phyloP scores from a whole-genome alignment of 1,140 invertebrate genomes.

The Andrena cerasifolii region DNA sequence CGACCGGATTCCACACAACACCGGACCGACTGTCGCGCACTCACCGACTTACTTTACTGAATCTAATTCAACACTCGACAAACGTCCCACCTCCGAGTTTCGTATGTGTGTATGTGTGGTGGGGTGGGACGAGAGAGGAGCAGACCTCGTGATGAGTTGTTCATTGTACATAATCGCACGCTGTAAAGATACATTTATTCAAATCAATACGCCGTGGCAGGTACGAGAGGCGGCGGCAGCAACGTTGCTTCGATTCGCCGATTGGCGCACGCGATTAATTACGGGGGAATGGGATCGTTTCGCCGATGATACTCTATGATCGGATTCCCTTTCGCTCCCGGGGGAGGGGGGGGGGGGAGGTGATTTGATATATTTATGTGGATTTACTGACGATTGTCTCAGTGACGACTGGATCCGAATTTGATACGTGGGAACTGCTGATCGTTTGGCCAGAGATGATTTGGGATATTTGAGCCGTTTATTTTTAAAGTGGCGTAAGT shows the following conservation, averaged over 20 bases:
- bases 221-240: neutral
- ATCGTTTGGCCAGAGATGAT: no score
- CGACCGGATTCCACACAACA: slow-evolving; percentile 51
- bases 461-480: no score
- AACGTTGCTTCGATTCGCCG: neutral
- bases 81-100: slow-evolving; percentile 57
- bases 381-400: no score
- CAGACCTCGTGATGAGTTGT: slow-evolving; percentile 63
- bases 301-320: no score
- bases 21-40: slow-evolving; percentile 32
- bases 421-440: no score
- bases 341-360: no score
- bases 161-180: slow-evolving; percentile 49
- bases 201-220: slow-evolving; percentile 39
- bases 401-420: no score
- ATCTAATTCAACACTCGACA: slow-evolving; percentile 58
- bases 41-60: slow-evolving; percentile 52
- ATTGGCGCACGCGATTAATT: neutral
- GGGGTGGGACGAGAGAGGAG: slow-evolving; percentile 32
- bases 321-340: no score
- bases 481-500: no score
- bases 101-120: slow-evolving; percentile 23
- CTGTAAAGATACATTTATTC: slow-evolving; percentile 43
- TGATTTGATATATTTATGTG: no score
- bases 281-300: no score